These are phyloP conservation scores for Trachops cirrhosus DNA, from an alignment of 2,797 vertebrate species.

Conservation along the genomic window DNA sequence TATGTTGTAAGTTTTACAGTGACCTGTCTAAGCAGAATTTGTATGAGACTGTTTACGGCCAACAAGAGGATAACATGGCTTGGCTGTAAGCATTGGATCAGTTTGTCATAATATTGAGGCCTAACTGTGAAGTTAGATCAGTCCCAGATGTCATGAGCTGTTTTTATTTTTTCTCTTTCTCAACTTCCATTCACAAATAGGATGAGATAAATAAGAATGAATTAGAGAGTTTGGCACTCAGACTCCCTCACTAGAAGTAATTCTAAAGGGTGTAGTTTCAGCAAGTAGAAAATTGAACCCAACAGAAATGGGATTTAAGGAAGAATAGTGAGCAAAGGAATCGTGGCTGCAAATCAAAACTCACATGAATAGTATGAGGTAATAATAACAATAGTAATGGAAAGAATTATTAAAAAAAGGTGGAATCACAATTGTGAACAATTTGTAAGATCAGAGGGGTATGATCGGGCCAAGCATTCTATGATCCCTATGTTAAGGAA, in stretches of 20 bases:
- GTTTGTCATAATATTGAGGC: background rate
- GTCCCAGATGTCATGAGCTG: background rate
- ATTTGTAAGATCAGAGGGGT: background rate
- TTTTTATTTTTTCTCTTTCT: background rate
- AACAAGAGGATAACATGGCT: background rate
- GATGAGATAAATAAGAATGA: conserved; percentile 36
- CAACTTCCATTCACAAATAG: conserved; percentile 12
- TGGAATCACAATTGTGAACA: background rate
- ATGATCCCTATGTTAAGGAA: background rate
- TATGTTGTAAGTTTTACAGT: background rate
- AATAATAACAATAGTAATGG: background rate
- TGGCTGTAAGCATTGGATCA: background rate
- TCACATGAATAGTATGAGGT: background rate
- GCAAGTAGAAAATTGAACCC: conserved; percentile 29
- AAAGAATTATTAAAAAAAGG: background rate
- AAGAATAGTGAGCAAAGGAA: background rate
- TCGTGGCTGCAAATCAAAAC: conserved; percentile 26
- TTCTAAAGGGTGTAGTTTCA: conserved; percentile 4
- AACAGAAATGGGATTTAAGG: background rate
- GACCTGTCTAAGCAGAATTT: background rate
- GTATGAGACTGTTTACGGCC: background rate
- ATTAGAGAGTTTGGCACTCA: conserved; percentile 20
- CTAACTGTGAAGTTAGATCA: background rate
- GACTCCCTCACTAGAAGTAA: background rate
- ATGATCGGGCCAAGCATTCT: background rate